phyloP scores from a whole-genome alignment of 2,113 vertebrate species.

The Rattus rattus region DNA sequence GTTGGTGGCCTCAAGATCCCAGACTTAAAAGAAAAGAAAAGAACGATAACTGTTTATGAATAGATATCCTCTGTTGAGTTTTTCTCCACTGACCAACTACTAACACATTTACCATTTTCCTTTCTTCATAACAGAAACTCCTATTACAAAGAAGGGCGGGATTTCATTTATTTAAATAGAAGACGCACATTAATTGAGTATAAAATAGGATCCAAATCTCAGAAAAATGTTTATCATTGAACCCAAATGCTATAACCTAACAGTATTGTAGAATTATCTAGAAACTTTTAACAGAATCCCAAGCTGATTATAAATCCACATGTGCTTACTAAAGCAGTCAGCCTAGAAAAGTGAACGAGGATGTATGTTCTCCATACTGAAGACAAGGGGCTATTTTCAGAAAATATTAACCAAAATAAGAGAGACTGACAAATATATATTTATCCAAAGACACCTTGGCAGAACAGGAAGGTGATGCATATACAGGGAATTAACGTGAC shows the following conservation, averaged over 20 bases:
- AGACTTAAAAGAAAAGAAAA: background rate
- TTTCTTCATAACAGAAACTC: background rate
- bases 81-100: conserved; percentile 30
- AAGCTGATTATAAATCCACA: background rate
- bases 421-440: background rate
- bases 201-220: background rate
- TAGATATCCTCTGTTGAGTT: background rate
- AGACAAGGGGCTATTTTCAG: background rate
- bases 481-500: background rate
- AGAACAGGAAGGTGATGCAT: background rate
- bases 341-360: background rate
- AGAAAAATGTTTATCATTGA: background rate
- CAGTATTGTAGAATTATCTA: background rate
- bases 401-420: background rate
- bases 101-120: background rate
- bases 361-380: background rate
- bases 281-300: background rate
- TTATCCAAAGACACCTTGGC: background rate
- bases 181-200: background rate
- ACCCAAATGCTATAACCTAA: background rate
- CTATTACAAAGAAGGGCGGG: conserved; percentile 35
- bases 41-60: background rate
- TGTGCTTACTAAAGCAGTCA: background rate
- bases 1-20: background rate
- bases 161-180: background rate